These are phyloP conservation scores for Engraulis encrasicolus DNA, from an alignment of 2,113 vertebrate species.

Conservation along the genomic window DNA sequence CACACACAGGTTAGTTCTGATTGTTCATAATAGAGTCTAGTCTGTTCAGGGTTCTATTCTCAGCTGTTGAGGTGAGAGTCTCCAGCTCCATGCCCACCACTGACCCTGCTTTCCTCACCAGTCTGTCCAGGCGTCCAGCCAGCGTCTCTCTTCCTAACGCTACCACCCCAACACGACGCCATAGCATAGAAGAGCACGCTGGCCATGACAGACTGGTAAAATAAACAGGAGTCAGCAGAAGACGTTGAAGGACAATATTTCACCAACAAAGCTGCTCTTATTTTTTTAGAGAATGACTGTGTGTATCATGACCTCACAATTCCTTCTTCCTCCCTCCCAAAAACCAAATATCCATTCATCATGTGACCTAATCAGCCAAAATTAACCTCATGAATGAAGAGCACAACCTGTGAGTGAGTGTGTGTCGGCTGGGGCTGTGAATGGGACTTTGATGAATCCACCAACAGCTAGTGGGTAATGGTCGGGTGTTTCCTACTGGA, in stretches of 20 bases:
- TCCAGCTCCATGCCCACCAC: too few relatives aligned
- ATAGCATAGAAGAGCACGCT: too few relatives aligned
- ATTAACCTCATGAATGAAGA: slow-evolving; percentile 11
- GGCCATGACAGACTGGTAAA: too few relatives aligned
- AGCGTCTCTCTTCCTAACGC: too few relatives aligned
- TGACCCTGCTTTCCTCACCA: too few relatives aligned
- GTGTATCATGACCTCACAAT: not conserved
- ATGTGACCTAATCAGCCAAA: not conserved
- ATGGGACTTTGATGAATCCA: not conserved
- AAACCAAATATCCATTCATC: slow-evolving; percentile 3
- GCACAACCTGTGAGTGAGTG: not conserved
- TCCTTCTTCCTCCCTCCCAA: not conserved
- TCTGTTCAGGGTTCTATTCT: too few relatives aligned
- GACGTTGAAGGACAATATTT: not conserved
- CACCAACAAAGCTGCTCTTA: not conserved
- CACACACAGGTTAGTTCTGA: too few relatives aligned
- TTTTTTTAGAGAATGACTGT: too few relatives aligned
- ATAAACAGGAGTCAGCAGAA: too few relatives aligned
- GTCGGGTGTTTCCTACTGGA: not conserved
- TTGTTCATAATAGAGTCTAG: too few relatives aligned
- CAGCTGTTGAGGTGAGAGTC: too few relatives aligned
- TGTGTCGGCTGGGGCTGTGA: not conserved
- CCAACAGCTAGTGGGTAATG: not conserved
- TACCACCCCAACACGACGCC: too few relatives aligned
- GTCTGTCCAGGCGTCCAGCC: not conserved